Evolutionary conservation across 2,797 vertebrate species (phyloP), one percentile per base, ranked within the genome.

Genomic region (Protonibea diacanthus): DNA sequence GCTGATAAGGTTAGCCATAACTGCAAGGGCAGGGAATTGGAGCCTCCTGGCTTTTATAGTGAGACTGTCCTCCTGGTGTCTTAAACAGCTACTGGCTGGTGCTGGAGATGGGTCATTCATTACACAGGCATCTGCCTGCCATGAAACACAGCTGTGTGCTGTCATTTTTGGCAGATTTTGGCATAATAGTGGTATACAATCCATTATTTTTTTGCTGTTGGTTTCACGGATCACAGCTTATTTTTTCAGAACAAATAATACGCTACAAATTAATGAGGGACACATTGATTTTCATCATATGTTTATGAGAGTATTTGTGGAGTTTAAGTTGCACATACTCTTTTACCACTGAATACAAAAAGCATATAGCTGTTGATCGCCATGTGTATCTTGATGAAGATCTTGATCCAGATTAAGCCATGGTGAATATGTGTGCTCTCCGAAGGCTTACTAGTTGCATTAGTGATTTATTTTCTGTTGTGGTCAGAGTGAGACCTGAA

Each of bases 1-100:
- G 58, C 84, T 87, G 91, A 92, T 91, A 89, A 90, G 80, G 72
- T 88, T 68, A 63, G 75, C 59, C 71, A 63, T 74, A 84, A 74
- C 73, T 83, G 80, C 66, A 84, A 44, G 75, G 82, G 75, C 82
- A 63, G 76, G 58, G 79, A 78, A 80, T 70, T 60, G 55, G 11
- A 83, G 65, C 44, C 67, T 80, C 71, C 75, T 52, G 57, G 1
- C 40, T 71, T 69, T 72, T 57, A 3, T 53, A 27, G 56, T 38
- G 20, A 27, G 47, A 18, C 57, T 65, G 59, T 64, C 65, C 53
- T 74, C 56, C 55, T 75, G 60, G 44, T 80, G 62, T 69, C 48
- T 86, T 14, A 55, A 65, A 61, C 55, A 51, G 69, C 62, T 48
- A 12, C 64, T 72, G 72, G 45, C 64, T 67, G 27, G 13, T 66